Evolutionary conservation across 2,797 vertebrate genomes (phyloP).

Genomic region (Telmatherina bonti): DNA sequence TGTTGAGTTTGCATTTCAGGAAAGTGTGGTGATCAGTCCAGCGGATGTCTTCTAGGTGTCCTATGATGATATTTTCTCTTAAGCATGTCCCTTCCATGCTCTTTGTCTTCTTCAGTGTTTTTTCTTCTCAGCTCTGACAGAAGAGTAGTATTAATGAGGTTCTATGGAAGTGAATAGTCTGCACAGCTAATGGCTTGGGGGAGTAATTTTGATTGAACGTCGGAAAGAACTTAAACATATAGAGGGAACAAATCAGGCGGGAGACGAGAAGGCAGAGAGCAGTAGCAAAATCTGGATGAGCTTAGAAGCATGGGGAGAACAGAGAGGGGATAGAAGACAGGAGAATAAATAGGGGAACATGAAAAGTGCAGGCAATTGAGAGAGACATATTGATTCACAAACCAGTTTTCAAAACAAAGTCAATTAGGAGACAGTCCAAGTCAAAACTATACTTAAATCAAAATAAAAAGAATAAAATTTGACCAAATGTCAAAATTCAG

Average conservation of each 20-base stretch:
- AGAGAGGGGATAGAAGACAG: conserved; percentile 10
- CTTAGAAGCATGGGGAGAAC: conserved; percentile 3
- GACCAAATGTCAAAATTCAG: background rate
- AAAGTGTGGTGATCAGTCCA: conserved; percentile 8
- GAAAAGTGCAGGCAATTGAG: conserved; percentile 25
- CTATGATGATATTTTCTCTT: conserved; percentile 31
- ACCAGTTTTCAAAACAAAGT: conserved; percentile 51
- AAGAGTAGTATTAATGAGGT: conserved; percentile 66
- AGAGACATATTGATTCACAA: conserved; percentile 46
- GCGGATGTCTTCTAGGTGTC: conserved; percentile 22
- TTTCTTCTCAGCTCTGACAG: conserved; percentile 54
- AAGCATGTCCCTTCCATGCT: conserved; percentile 32
- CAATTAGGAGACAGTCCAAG: conserved; percentile 46
- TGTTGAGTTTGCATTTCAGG: background rate
- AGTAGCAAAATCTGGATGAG: conserved; percentile 45
- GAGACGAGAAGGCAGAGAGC: conserved; percentile 25
- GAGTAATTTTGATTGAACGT: conserved; percentile 57
- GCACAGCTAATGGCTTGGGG: conserved; percentile 60
- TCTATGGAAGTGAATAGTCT: conserved; percentile 50
- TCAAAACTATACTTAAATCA: conserved; percentile 26
- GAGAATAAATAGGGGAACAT: conserved; percentile 20
- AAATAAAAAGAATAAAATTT: conserved; percentile 14
- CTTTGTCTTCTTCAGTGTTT: conserved; percentile 43
- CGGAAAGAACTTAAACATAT: conserved; percentile 55
- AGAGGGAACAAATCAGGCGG: conserved; percentile 28